Conservation (phyloP, 2,797 vertebrate genomes). For the Pseudocheirus occidentalis region DNA sequence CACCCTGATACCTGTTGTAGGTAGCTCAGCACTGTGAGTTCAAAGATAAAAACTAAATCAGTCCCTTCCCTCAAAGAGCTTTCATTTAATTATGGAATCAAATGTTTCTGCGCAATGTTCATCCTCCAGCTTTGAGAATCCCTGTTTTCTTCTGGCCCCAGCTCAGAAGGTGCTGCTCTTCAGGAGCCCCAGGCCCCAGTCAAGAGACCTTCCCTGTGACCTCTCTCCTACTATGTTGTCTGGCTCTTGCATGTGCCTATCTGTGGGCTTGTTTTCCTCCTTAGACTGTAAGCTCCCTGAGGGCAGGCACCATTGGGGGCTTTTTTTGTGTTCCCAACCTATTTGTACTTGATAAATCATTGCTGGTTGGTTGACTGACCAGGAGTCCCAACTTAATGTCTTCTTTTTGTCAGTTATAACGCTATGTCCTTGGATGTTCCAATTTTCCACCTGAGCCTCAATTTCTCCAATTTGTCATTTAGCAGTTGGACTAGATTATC, state of each 20-base stretch:
- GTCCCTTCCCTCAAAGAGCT: not conserved
- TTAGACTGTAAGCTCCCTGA: not conserved
- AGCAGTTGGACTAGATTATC: not conserved
- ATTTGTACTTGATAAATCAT: not conserved
- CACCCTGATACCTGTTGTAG: rapidly evolving
- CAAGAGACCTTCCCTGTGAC: not conserved
- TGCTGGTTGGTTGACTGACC: not conserved
- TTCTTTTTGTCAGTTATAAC: not conserved
- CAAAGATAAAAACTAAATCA: not conserved
- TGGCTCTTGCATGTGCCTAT: not conserved
- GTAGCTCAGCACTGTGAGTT: not conserved
- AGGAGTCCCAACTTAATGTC: not conserved
- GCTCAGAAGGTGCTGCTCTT: not conserved
- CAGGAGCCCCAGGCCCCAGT: no score
- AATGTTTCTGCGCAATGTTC: not conserved
- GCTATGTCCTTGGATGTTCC: not conserved
- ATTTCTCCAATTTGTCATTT: not conserved
- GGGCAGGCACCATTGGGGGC: not conserved
- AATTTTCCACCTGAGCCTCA: not conserved
- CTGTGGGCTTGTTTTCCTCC: not conserved
- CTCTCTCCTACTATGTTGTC: not conserved
- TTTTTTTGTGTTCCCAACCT: not conserved
- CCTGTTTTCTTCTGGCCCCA: not conserved
- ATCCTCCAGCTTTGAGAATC: not conserved
- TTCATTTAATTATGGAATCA: not conserved